A percentile compares a stretch with the other conserved stretches of the same genome.
These are phyloP conservation scores for Aplochiton taeniatus DNA, from an alignment of 2,797 vertebrate species.

Conservation along the genomic window DNA sequence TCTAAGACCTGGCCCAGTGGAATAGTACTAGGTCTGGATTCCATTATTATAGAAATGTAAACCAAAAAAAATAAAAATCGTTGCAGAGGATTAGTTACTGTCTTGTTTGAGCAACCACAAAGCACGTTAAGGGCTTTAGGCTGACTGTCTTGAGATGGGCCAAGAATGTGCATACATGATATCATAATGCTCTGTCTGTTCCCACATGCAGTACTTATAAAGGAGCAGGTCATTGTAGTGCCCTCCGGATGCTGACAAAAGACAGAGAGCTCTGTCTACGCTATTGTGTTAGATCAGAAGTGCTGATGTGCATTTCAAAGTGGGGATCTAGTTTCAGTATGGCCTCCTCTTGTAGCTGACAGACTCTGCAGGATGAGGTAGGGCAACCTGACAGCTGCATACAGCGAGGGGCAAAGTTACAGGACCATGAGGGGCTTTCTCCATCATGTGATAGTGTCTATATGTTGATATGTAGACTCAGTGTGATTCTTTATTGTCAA, in stretches of 20 bases:
- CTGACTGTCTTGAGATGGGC: constrained; percentile 9
- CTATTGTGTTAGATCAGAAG: constrained; percentile 48
- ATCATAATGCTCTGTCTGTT: constrained; percentile 36
- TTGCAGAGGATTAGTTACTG: constrained; percentile 57
- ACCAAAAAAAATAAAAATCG: constrained; percentile 55
- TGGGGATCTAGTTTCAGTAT: constrained; percentile 60
- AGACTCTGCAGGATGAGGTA: constrained; percentile 40
- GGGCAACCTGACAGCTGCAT: background rate
- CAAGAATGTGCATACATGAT: constrained; percentile 22
- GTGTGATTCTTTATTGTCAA: too few species aligned
- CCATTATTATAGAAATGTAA: constrained; percentile 61
- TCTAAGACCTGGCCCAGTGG: constrained; percentile 56
- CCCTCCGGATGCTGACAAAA: constrained; percentile 17
- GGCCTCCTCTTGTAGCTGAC: constrained; percentile 42
- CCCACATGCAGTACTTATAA: constrained; percentile 33
- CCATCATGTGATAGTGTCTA: background rate
- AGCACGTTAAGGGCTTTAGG: constrained; percentile 19
- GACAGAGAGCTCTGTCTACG: constrained; percentile 48
- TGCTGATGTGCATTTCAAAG: constrained; percentile 49
- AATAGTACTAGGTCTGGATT: constrained; percentile 54
- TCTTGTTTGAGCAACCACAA: constrained; percentile 50
- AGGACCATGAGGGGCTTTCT: background rate
- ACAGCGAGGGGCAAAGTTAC: background rate
- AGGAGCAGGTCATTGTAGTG: constrained; percentile 30
- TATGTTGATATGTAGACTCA: too few species aligned